A percentile compares a stretch with the other conserved stretches of the same genome.
Evolutionary conservation across 2,888 invertebrate species (phyloP).

Genomic region (Atethmia centrago): DNA sequence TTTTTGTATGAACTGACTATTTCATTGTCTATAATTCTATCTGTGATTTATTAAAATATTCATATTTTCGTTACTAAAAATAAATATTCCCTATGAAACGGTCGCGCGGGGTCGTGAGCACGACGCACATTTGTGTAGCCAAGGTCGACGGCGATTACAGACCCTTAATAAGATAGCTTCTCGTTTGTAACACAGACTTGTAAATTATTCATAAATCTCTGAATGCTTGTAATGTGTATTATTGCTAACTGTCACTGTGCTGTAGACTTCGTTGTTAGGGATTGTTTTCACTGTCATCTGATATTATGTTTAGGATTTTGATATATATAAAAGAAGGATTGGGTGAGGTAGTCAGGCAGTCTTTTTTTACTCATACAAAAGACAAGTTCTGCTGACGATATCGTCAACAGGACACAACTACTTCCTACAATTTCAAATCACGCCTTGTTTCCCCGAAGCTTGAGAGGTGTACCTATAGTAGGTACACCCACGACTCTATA

Average conservation of each 20-base stretch:
- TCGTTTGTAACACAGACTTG: slow-evolving; percentile 37
- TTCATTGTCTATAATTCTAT: too few species aligned
- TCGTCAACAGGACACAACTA: neutral
- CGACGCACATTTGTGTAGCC: too few species aligned
- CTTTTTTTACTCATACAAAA: neutral
- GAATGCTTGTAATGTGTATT: slow-evolving; percentile 45
- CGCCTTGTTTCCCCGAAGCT: too few species aligned
- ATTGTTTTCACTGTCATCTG: slow-evolving; percentile 35
- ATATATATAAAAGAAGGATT: neutral
- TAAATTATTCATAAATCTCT: slow-evolving; percentile 56
- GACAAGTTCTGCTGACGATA: neutral
- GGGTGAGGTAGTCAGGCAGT: neutral
- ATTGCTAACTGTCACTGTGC: slow-evolving; percentile 37
- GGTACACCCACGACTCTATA: too few species aligned
- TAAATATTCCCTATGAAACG: too few species aligned
- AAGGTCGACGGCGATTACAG: too few species aligned
- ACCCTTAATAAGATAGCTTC: slow-evolving; percentile 10
- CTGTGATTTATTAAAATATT: too few species aligned
- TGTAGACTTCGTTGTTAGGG: slow-evolving; percentile 23
- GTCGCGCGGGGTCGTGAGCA: too few species aligned
- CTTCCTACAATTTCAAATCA: too few species aligned
- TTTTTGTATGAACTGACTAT: too few species aligned
- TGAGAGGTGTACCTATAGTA: too few species aligned
- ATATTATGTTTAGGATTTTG: neutral
- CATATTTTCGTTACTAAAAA: too few species aligned